phyloP scores from a whole-genome alignment of 2,113 vertebrate species.

The Polypterus senegalus region DNA sequence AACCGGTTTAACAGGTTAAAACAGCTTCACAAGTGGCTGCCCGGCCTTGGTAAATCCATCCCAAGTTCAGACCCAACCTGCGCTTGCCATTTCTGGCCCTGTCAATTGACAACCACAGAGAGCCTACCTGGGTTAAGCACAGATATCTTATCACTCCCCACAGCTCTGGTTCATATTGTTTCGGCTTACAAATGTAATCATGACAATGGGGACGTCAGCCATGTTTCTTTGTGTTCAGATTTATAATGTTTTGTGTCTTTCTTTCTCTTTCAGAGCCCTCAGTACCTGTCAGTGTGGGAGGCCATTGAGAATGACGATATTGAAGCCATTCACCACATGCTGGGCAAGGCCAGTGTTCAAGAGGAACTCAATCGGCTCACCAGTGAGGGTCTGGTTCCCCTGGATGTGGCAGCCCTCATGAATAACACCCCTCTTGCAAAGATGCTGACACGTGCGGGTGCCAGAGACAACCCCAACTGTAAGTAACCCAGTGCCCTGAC shows the following conservation, averaged over 20 bases:
- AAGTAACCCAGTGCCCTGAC: slow-evolving; percentile 21
- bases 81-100: too few species aligned
- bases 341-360: slow-evolving; percentile 39
- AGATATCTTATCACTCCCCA: too few species aligned
- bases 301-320: slow-evolving; percentile 55
- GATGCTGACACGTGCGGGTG: slow-evolving; percentile 46
- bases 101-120: too few species aligned
- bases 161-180: too few species aligned
- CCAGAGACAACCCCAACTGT: slow-evolving; percentile 47
- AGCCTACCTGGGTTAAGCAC: too few species aligned
- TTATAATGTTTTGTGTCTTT: not conserved
- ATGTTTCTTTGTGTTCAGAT: not conserved
- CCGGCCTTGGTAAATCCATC: too few species aligned
- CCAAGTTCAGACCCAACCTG: too few species aligned
- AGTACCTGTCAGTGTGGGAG: slow-evolving; percentile 53
- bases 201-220: too few species aligned
- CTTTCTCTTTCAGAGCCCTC: slow-evolving; percentile 16
- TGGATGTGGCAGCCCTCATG: slow-evolving; percentile 51
- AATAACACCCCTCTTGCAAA: slow-evolving; percentile 48
- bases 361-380: slow-evolving; percentile 44
- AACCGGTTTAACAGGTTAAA: too few species aligned
- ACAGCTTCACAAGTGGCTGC: too few species aligned
- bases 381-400: slow-evolving; percentile 49
- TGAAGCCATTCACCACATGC: slow-evolving; percentile 43
- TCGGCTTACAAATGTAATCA: too few species aligned